Conservation (phyloP, 2,797 vertebrate genomes). For the Chaetophractus vellerosus region DNA sequence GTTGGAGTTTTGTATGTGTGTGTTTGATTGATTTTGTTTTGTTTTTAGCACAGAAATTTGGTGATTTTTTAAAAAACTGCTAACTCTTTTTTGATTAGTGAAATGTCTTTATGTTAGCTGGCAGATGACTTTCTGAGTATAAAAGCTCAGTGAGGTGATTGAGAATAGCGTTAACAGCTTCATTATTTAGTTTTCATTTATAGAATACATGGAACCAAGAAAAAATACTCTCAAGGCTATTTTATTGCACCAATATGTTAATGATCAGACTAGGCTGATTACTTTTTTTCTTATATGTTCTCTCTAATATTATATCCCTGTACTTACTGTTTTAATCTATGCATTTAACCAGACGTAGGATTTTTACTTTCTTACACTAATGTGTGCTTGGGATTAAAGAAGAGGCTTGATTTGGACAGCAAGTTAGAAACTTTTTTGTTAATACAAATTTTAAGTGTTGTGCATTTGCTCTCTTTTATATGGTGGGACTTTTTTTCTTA, state of each 20-base stretch:
- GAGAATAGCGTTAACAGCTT: background rate
- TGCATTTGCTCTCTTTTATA: conserved; percentile 64
- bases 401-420: background rate
- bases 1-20: conserved; percentile 60
- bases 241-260: background rate
- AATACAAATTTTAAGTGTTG: conserved; percentile 3
- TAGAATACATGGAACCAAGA: background rate
- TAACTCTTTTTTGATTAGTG: conserved; percentile 51
- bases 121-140: background rate
- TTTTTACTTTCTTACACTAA: conserved; percentile 19
- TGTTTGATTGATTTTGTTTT: conserved; percentile 71
- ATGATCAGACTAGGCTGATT: background rate
- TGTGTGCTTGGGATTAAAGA: conserved; percentile 29
- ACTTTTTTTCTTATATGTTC: background rate
- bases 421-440: conserved; percentile 50
- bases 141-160: background rate
- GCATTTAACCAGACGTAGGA: background rate
- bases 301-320: background rate
- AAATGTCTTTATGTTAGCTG: background rate
- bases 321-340: conserved; percentile 41
- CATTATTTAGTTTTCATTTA: conserved; percentile 21
- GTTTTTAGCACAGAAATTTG: conserved; percentile 51
- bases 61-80: conserved; percentile 26
- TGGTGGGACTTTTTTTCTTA: conserved; percentile 68
- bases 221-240: background rate